Evolutionary conservation across 2,888 invertebrate genomes (phyloP).

Genomic region (Meiosimyza platycephala): DNA sequence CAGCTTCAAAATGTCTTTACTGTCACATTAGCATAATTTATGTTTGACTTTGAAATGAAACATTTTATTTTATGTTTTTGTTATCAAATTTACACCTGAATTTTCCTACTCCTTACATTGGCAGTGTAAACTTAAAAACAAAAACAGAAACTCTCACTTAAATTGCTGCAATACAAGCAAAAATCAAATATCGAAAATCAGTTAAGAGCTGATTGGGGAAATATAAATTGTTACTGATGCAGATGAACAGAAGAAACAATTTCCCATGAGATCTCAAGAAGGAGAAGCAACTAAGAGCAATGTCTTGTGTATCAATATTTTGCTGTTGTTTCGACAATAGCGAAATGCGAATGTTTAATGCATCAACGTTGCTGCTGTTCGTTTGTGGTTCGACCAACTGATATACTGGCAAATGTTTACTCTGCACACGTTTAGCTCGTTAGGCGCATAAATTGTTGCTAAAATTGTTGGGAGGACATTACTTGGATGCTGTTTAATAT

Average conservation of each 20-base stretch:
- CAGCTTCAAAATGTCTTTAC: neutral
- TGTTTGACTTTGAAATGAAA: neutral
- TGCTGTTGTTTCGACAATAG: neutral
- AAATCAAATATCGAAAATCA: slow-evolving; percentile 22
- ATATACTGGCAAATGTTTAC: slow-evolving; percentile 38
- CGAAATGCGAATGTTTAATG: slow-evolving; percentile 15
- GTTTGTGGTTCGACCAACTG: slow-evolving; percentile 17
- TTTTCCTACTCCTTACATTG: neutral
- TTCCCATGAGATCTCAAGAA: slow-evolving; percentile 3
- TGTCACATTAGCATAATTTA: slow-evolving; percentile 26
- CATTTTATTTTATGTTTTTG: neutral
- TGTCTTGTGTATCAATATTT: no score
- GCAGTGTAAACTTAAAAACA: neutral
- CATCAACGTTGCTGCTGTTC: neutral
- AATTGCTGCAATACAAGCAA: neutral
- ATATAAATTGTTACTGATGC: neutral
- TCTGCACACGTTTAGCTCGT: slow-evolving; percentile 59
- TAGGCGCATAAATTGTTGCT: slow-evolving; percentile 48
- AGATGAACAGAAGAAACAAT: neutral
- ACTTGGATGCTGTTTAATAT: neutral
- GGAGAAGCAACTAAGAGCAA: neutral
- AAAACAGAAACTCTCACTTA: neutral
- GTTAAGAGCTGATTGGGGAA: slow-evolving; percentile 11
- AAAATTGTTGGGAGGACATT: neutral
- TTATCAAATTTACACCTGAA: slow-evolving; percentile 9